phyloP scores from a whole-genome alignment of 2,113 vertebrate species.

The Oncorhynchus kisutch region DNA sequence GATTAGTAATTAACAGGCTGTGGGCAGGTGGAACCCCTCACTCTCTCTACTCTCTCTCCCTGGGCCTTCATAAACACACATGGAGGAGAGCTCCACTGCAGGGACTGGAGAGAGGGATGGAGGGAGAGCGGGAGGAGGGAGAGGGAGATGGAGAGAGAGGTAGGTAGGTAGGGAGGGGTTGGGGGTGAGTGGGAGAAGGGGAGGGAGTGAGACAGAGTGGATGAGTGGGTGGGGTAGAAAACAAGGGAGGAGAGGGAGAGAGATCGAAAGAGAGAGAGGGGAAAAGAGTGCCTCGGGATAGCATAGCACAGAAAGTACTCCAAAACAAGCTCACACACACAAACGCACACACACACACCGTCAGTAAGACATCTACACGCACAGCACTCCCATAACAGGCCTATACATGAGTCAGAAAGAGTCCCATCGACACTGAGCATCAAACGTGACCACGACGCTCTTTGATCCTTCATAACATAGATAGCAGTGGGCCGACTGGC shows the following conservation, averaged over 20 bases:
- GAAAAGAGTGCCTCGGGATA: conserved; percentile 8
- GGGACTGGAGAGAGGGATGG: conserved; percentile 6
- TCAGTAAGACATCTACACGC: not conserved
- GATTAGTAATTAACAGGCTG: conserved; percentile 74
- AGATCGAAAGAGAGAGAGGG: not conserved
- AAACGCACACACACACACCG: no score
- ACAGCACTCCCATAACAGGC: conserved; percentile 4
- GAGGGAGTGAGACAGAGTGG: conserved; percentile 3
- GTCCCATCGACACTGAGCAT: conserved; percentile 15
- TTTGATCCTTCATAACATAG: conserved; percentile 16
- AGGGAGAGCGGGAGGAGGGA: conserved; percentile 18
- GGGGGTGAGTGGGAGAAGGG: conserved; percentile 27
- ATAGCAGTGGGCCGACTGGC: not conserved
- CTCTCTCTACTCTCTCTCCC: conserved; percentile 29
- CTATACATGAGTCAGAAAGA: conserved; percentile 12
- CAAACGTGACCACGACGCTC: conserved; percentile 12
- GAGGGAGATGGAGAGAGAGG: not conserved
- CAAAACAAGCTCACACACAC: not conserved
- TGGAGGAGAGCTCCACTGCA: conserved; percentile 59
- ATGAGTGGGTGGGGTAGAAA: conserved; percentile 1
- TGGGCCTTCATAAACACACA: conserved; percentile 58
- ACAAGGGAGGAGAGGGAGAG: conserved; percentile 25
- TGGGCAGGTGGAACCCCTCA: conserved; percentile 30
- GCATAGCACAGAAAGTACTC: conserved; percentile 13
- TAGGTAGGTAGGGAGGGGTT: not conserved